phyloP scores from a whole-genome alignment of 2,113 vertebrate genomes.

The Oryzias melastigma region DNA sequence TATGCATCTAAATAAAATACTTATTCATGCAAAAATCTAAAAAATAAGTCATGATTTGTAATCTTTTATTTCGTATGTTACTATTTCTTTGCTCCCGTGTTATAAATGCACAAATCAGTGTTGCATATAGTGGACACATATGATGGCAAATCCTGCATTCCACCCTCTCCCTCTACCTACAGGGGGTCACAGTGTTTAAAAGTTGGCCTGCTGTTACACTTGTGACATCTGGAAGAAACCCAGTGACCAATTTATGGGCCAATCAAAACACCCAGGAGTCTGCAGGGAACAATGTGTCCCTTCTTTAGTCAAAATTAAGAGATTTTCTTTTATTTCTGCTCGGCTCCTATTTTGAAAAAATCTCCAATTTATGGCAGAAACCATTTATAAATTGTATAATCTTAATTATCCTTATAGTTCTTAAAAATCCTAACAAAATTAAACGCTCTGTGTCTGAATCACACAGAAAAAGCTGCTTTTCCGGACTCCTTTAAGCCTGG shows the following conservation, averaged over 20 bases:
- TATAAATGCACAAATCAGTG: no score
- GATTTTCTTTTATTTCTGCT: neutral
- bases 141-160: no score
- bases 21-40: no score
- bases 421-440: no score
- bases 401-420: no score
- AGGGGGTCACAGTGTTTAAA: conserved; percentile 46
- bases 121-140: no score
- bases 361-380: neutral
- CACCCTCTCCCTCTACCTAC: conserved; percentile 11
- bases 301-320: conserved; percentile 15
- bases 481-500: conserved; percentile 25
- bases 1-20: no score
- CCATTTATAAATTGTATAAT: neutral
- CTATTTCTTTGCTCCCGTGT: no score
- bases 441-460: no score
- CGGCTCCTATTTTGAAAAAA: neutral
- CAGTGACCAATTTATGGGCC: conserved; percentile 46
- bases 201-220: conserved; percentile 63
- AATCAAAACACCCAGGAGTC: conserved; percentile 57
- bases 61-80: no score
- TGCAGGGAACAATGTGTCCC: conserved; percentile 38
- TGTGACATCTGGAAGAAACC: conserved; percentile 67
- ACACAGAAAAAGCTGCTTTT: conserved; percentile 21
- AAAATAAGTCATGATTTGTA: no score